Percentiles rank a stretch among this genome's conserved stretches.
These are phyloP conservation scores for Calidris pugnax DNA, from an alignment of 2,113 vertebrate genomes.

Conservation along the genomic window DNA sequence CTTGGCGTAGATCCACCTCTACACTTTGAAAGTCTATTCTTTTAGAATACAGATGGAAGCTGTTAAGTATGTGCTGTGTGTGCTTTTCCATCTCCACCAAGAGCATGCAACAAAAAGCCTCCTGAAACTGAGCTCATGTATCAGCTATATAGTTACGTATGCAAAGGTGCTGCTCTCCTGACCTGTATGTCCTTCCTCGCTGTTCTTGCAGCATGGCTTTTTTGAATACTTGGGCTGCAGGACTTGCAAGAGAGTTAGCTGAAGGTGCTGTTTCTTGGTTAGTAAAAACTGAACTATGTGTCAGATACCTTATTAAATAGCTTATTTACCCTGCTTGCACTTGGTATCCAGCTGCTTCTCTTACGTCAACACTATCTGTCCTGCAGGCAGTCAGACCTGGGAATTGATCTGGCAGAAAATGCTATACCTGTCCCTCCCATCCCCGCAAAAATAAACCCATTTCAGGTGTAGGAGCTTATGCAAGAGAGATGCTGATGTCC, in stretches of 20 bases:
- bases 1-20: conserved; percentile 39
- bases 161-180: not conserved
- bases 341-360: not conserved
- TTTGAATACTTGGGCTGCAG: not conserved
- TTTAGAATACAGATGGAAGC: conserved; percentile 53
- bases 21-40: conserved; percentile 43
- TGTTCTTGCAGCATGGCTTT: not conserved
- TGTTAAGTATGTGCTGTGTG: conserved; percentile 44
- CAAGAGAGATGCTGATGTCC: not conserved
- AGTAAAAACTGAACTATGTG: not conserved
- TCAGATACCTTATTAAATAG: not conserved
- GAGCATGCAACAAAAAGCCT: not conserved
- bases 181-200: not conserved
- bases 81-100: not conserved
- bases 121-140: not conserved
- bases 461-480: not conserved
- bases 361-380: not conserved
- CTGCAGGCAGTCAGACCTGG: not conserved
- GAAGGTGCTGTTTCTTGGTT: not conserved
- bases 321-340: not conserved
- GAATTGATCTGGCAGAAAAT: not conserved
- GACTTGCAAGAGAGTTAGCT: not conserved
- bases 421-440: not conserved
- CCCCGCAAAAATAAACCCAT: not conserved
- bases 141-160: not conserved